Evolutionary conservation across 2,113 vertebrate species (phyloP).

Genomic region (Charina bottae): DNA sequence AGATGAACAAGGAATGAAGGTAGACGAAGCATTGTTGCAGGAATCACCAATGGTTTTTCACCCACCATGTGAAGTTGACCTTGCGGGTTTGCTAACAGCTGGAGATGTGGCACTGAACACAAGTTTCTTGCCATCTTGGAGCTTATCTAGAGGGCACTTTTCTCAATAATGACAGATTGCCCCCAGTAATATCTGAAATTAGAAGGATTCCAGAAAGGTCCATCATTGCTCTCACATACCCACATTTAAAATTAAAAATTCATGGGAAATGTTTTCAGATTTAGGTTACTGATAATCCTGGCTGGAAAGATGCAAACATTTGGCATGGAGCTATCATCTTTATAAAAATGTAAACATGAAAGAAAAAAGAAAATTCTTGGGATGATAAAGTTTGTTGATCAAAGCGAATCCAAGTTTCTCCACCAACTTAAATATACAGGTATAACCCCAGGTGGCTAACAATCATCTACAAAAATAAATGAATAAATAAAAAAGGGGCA

Average conservation of each 20-base stretch:
- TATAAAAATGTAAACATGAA: not conserved
- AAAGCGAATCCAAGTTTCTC: not conserved
- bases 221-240: not conserved
- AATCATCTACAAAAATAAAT: not conserved
- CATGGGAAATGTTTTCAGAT: not conserved
- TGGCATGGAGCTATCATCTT: not conserved
- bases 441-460: not conserved
- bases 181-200: not conserved
- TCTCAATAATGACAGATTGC: not conserved
- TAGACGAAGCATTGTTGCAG: conserved; percentile 6
- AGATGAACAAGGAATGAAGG: conserved; percentile 7
- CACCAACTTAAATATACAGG: not conserved
- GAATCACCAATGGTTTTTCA: not conserved
- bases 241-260: not conserved
- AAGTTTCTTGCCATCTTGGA: not conserved
- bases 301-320: not conserved
- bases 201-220: not conserved
- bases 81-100: not conserved
- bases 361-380: not conserved
- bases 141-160: not conserved
- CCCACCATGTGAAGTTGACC: not conserved
- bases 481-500: not conserved
- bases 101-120: not conserved
- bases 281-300: not conserved
- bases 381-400: not conserved